phyloP scores from a whole-genome alignment of 2,888 invertebrate species.

The Spilarctia lutea region DNA sequence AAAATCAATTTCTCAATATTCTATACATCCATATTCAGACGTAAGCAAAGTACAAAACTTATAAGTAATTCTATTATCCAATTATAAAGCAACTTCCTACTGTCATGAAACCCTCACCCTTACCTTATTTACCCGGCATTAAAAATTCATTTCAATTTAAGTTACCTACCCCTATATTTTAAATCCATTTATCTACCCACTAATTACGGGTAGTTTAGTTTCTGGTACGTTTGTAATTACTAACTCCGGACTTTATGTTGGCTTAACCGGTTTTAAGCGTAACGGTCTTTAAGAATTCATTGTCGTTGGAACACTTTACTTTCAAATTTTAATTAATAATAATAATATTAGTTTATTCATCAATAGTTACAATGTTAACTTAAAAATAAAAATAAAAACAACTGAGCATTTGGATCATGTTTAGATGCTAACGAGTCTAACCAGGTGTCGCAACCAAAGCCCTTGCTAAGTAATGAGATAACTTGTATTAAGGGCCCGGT shows the following conservation, averaged over 20 bases:
- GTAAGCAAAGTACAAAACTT: neutral
- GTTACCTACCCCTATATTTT: slow-evolving; percentile 36
- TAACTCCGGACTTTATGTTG: slow-evolving; percentile 34
- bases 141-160: slow-evolving; percentile 33
- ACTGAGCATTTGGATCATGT: too few species aligned
- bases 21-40: neutral
- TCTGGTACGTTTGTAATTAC: slow-evolving; percentile 46
- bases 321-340: slow-evolving; percentile 24
- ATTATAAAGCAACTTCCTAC: neutral
- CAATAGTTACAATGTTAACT: too few species aligned
- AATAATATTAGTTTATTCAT: too few species aligned
- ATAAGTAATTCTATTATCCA: neutral
- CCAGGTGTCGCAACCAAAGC: too few species aligned
- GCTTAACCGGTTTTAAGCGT: slow-evolving; percentile 25
- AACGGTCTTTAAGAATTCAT: slow-evolving; percentile 45
- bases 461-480: too few species aligned
- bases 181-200: slow-evolving; percentile 32
- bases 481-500: too few species aligned
- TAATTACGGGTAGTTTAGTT: slow-evolving; percentile 44
- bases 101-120: slow-evolving; percentile 21
- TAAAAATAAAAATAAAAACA: too few species aligned
- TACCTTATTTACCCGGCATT: neutral
- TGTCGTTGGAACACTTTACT: slow-evolving; percentile 20
- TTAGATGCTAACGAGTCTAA: too few species aligned
- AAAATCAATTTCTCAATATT: neutral